Base-by-base conservation (phyloP, 2,797 vertebrate genomes). In the Sebastes miniatus region DNA sequence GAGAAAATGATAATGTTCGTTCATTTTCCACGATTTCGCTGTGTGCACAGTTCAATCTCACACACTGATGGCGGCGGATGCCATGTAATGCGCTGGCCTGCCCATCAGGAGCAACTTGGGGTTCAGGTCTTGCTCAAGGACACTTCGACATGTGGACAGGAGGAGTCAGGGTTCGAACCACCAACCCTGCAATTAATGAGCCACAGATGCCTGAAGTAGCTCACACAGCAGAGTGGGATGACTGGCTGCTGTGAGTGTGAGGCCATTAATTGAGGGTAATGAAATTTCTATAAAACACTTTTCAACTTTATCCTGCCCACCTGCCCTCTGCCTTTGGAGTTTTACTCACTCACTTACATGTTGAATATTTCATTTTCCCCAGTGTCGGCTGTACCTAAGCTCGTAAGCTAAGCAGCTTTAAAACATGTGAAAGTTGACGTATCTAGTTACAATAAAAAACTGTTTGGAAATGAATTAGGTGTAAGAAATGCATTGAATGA, bases 1-100 rank as follows among this genome's bases (percentile, higher is more conserved):
- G 0, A 47, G 43, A 47, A 47, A 47, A 47, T 47, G 0, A 47
- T 18, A n/a, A 52, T 52, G 50, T 47, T 20, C 22, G 16, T 0
- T 57, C 13, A n/a, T 63, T 70, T 18, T 47, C 10, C 5, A 69
- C 29, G 0, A 68, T 31, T 18, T 54, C 1, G 24, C 24, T 31
- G 18, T 27, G 31, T 36, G 52, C 6, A 47, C 43, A 47, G 43
- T 47, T 47, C 43, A 47, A 47, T 47, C 43, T 47, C 43, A 47
- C 24, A 27, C 11, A 68, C 6, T 27, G 16, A 70, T 70, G 16
- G 34, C 2, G 4, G 56, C 5, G 1, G n/a, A 43, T 43, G 39
- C 0, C 39, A 43, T 43, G 39, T 47, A 47, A 47, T 47, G 43
- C 16, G 16, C 36, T 7, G 20, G 69, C 25, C 20, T 50, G 43